Conservation (phyloP, 2,113 vertebrate genomes). For the Dolichallabes microphthalmus region DNA sequence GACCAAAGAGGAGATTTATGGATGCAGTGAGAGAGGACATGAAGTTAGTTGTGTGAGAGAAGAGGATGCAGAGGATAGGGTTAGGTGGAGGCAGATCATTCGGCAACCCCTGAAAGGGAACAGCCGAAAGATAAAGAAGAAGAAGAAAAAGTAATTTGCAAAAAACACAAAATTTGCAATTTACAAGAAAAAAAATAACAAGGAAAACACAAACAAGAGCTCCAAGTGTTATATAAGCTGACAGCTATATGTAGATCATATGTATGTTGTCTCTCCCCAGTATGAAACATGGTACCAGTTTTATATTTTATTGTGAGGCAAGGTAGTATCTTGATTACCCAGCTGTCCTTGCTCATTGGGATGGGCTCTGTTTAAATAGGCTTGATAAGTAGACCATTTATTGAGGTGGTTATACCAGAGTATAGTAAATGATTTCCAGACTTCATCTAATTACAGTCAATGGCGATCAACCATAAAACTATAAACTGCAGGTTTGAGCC, state of each 20-base stretch:
- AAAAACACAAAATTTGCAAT: background rate
- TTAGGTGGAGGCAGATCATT: too few species aligned
- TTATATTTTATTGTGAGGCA: slow-evolving; percentile 2
- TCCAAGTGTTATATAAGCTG: background rate
- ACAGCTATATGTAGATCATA: background rate
- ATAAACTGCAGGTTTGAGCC: slow-evolving; percentile 37
- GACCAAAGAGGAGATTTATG: too few species aligned
- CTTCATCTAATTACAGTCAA: slow-evolving; percentile 21
- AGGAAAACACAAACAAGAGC: background rate
- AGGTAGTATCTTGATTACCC: background rate
- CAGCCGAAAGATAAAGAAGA: too few species aligned
- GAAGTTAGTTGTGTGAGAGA: too few species aligned
- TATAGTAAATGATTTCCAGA: slow-evolving; percentile 57
- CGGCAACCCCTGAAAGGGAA: too few species aligned
- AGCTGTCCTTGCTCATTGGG: slow-evolving; percentile 16
- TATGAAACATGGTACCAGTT: background rate
- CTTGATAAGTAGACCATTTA: slow-evolving; percentile 49
- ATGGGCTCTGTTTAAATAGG: slow-evolving; percentile 18
- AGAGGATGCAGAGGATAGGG: too few species aligned
- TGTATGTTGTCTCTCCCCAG: slow-evolving; percentile 2
- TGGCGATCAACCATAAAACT: slow-evolving; percentile 44
- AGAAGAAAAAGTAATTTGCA: background rate
- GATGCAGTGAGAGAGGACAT: too few species aligned
- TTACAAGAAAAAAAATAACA: background rate
- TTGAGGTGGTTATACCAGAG: slow-evolving; percentile 31